A percentile compares a stretch with the other conserved stretches of the same genome.
Evolutionary conservation across 2,888 invertebrate species (phyloP).

Genomic region (Dorcus hopei): DNA sequence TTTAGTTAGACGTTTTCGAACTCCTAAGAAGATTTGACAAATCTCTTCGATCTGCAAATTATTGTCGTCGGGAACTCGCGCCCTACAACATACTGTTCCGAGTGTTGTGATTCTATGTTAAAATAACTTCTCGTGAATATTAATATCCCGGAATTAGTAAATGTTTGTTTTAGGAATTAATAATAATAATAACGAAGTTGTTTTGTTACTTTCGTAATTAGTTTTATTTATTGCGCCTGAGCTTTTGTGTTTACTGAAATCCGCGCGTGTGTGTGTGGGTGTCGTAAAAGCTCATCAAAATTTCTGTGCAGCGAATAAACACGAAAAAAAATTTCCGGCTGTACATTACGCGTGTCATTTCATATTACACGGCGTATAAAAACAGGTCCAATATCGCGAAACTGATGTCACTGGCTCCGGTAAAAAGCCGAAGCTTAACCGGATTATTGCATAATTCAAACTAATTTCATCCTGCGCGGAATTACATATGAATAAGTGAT

Average conservation of each 20-base stretch:
- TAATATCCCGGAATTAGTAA: neutral
- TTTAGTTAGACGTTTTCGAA: slow-evolving; percentile 22
- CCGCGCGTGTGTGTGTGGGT: no score
- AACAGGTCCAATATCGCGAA: neutral
- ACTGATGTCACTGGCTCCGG: neutral
- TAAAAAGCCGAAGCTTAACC: slow-evolving; percentile 25
- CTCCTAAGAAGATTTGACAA: slow-evolving; percentile 12
- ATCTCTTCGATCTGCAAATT: neutral
- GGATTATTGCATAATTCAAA: slow-evolving; percentile 43
- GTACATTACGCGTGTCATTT: neutral
- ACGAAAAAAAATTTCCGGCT: no score
- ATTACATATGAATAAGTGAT: slow-evolving; percentile 46
- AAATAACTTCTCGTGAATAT: neutral
- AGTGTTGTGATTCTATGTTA: neutral
- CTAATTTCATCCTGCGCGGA: slow-evolving; percentile 43
- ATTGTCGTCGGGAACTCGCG: neutral
- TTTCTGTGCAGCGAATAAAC: no score
- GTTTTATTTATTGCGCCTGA: no score
- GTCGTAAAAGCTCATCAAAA: no score
- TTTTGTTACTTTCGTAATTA: no score
- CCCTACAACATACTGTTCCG: neutral
- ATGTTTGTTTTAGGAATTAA: neutral
- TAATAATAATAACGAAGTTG: no score
- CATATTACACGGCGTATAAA: neutral
- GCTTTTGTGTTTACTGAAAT: no score